Evolutionary conservation across 2,888 invertebrate genomes (phyloP), one percentile per base, ranked within the genome.

Genomic region (Graphium colonna): DNA sequence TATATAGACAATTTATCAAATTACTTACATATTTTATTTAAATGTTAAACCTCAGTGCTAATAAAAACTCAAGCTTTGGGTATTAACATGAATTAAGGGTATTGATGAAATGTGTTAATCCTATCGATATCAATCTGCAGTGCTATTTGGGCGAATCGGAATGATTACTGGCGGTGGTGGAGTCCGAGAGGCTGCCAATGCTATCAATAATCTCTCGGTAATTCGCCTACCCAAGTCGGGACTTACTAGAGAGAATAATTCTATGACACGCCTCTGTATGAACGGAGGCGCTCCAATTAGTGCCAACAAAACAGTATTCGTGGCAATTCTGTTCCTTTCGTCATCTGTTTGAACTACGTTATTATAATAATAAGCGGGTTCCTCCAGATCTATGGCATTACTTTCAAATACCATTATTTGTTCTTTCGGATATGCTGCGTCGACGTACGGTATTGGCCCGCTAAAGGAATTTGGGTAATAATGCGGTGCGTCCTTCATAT

Each of bases 391-490:
- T 1, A 71, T 56, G 7, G 77, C 71, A 40, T 64, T 68, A 12
- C 67, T 69, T 38, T 80, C 69, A 1, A 65, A 62, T 26, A 79
- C 47, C 8, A 58, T 28, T 0, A 73, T 36, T 46, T 62, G 63
- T 10, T 71, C 64, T 5, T 67, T 68, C 0, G 80, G 79, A 4
- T 59, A 60, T 38, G 57, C 68, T 13, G 71, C 69, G 7, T 92
- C 87, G 1, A 92, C 90, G 63, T 92, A 92, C 18, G 92, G 92
- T 57, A 92, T 90, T 0, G 98, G 97, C 0, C 98, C 98, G 61
- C 91, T 91, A 79, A 97, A 98, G 52, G 97, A 96, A 86, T 98
- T 98, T 0, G 98, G 98, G 82, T 92, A 97, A 77, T 98, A 98
- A 77, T 97, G 98, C 0, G 98, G 98, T 0, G 95, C 95, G 31